Evolutionary conservation across 1,140 invertebrate genomes (phyloP), one percentile per base, ranked within the genome.

Genomic region (Aphis gossypii): DNA sequence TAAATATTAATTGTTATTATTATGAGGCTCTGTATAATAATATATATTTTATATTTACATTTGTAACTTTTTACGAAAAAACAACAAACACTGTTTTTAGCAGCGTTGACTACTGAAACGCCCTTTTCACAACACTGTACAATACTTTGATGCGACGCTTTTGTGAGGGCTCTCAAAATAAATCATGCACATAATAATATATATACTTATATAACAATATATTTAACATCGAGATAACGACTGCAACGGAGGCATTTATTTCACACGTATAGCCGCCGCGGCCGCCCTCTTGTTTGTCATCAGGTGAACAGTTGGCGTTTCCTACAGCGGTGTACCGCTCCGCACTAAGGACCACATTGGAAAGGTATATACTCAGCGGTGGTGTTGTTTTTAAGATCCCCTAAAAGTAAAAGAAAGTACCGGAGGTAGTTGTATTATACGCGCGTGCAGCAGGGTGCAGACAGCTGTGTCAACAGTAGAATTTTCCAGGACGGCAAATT

Each of bases 381-480:
- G 8, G 48, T 89, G 88, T 89, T 91, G 68, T 91, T 91, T 91
- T 91, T 91, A 91, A 8, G 44, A 44, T 25, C 14, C 25, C 41
- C 44, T 8, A 44, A 56, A 23, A 60, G 48, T 41, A 60, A 41
- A 90, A 90, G 48, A 90, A 60, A 90, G 23, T 46, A 35, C 35
- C 35, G n/a, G 83, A 11, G 41, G 60, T 2, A 1, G 30, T 20
- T 89, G 46, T 90, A n/a, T 90, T 90, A 54, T 38, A 54, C 11
- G 89, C 41, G 90, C 8, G 20, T 23, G 18, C 68, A 11, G 60
- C 38, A 44, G 23, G 25, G 41, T 18, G 44, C 25, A 23, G 56
- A 30, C 92, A 93, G 92, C 92, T 93, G 92, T 83, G 92, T 93
- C 82, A 93, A 93, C 92, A 93, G 23, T n/a, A 8, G 92, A 86